These are phyloP conservation scores for Hormaphis cornu DNA, from an alignment of 1,140 invertebrate species.

Conservation along the genomic window DNA sequence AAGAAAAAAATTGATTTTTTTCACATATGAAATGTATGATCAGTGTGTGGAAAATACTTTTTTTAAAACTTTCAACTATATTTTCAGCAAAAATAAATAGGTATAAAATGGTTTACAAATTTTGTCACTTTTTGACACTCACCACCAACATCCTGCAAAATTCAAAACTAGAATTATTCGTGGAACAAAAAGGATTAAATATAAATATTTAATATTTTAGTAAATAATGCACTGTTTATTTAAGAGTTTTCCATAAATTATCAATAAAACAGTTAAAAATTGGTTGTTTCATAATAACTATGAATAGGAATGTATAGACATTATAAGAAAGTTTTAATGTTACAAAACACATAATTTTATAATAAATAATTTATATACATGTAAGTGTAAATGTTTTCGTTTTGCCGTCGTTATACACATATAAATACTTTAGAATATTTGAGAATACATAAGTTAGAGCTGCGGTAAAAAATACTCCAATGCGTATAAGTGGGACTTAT, in stretches of 20 bases:
- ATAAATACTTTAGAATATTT: conserved; percentile 27
- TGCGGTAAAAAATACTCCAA: conserved; percentile 29
- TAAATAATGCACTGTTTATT: conserved; percentile 30
- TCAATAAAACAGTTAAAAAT: conserved; percentile 29
- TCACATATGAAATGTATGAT: too few species aligned
- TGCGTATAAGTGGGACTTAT: conserved; percentile 21
- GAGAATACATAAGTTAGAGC: conserved; percentile 23
- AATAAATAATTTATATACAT: conserved; percentile 27
- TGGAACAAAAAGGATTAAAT: background rate
- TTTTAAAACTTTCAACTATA: too few species aligned
- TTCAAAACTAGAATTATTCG: too few species aligned
- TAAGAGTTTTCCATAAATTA: conserved; percentile 20
- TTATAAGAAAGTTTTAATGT: conserved; percentile 29
- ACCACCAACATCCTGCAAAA: too few species aligned
- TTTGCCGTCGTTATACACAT: conserved; percentile 12
- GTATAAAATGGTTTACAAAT: too few species aligned
- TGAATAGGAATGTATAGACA: conserved; percentile 28
- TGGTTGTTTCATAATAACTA: conserved; percentile 17
- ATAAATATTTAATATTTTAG: background rate
- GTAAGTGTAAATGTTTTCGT: background rate
- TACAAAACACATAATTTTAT: conserved; percentile 27
- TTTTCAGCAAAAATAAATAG: too few species aligned
- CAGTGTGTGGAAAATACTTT: too few species aligned
- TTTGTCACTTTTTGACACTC: too few species aligned
- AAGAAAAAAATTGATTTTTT: too few species aligned